A percentile compares a stretch with the other conserved stretches of the same genome.
These are phyloP conservation scores for Lepus townsendii DNA, from an alignment of 2,797 vertebrate species.

Conservation along the genomic window DNA sequence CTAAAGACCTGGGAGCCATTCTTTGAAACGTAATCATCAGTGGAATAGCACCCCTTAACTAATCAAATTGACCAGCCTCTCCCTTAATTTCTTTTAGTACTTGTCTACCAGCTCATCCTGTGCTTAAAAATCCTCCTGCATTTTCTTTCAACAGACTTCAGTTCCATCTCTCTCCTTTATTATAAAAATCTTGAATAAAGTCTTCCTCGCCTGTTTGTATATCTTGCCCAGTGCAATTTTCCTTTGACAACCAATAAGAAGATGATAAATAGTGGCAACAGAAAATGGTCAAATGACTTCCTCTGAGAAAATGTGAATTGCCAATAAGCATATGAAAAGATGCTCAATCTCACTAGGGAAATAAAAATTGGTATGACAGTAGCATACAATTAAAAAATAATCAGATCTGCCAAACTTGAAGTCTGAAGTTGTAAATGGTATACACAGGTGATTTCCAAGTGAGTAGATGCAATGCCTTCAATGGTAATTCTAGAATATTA, in stretches of 20 bases:
- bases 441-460: not conserved
- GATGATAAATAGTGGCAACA: not conserved
- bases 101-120: not conserved
- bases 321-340: slow-evolving; percentile 5
- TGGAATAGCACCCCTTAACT: not conserved
- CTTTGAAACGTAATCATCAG: not conserved
- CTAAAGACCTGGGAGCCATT: not conserved
- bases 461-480: not conserved
- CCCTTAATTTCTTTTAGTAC: not conserved
- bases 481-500: not conserved
- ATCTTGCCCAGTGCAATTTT: not conserved
- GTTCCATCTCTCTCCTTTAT: not conserved
- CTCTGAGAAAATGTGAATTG: slow-evolving; percentile 8
- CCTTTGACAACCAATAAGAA: not conserved
- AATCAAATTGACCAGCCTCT: not conserved
- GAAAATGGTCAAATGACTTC: not conserved
- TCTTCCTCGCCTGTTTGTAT: not conserved
- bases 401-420: not conserved
- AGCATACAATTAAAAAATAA: not conserved
- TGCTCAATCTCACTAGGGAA: not conserved
- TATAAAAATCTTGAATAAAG: not conserved
- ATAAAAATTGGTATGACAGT: not conserved
- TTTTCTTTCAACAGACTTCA: not conserved
- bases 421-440: not conserved
- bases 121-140: not conserved